These are phyloP conservation scores for Stichodactyla mertensii DNA, from an alignment of 64 coral and sea anemone genomes.

Conservation along the genomic window DNA sequence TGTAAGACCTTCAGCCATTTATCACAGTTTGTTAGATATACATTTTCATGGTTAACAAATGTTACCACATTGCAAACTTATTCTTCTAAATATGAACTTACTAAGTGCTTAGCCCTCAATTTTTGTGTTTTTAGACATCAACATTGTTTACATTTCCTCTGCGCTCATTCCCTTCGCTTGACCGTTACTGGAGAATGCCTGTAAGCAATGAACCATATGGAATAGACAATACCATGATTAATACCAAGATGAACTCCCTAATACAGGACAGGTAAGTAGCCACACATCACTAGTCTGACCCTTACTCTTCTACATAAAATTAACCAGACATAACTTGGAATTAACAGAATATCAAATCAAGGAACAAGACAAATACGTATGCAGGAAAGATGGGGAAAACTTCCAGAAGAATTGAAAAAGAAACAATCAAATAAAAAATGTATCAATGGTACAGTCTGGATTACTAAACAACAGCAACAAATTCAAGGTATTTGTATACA, in stretches of 20 bases:
- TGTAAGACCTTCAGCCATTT: no score
- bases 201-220: neutral
- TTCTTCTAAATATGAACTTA: no score
- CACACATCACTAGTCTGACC: neutral
- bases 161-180: conserved; percentile 37
- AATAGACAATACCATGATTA: conserved; percentile 15
- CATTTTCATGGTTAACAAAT: no score
- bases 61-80: no score
- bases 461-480: conserved; percentile 12
- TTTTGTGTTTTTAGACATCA: conserved; percentile 22
- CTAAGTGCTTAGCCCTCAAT: neutral
- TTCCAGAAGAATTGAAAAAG: conserved; percentile 36
- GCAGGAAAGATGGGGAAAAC: conserved; percentile 36
- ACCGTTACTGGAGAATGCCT: conserved; percentile 44
- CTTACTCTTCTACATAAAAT: neutral
- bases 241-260: conserved; percentile 33
- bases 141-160: conserved; percentile 36
- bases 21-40: no score
- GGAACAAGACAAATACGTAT: conserved; percentile 32
- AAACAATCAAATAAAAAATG: conserved; percentile 29
- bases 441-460: conserved; percentile 37
- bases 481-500: neutral
- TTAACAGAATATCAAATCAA: conserved; percentile 31
- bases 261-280: conserved; percentile 41
- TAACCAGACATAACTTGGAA: neutral